These are phyloP conservation scores for Prunella strophiata DNA, from an alignment of 2,797 vertebrate species.

Conservation along the genomic window DNA sequence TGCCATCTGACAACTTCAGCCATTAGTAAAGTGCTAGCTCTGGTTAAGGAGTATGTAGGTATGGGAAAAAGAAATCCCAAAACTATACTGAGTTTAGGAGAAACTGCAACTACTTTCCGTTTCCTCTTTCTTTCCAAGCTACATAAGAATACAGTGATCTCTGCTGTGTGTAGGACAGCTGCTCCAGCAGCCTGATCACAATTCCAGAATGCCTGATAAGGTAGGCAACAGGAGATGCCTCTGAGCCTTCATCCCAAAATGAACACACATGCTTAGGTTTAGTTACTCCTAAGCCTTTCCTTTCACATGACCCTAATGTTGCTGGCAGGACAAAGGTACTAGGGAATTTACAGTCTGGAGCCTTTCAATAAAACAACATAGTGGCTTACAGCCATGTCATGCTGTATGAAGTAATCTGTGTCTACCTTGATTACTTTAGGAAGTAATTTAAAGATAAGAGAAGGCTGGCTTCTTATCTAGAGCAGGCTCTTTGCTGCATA, in stretches of 20 bases:
- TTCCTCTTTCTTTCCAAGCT: not conserved
- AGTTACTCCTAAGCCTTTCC: not conserved
- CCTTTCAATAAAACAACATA: not conserved
- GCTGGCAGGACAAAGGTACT: not conserved
- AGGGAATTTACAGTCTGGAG: not conserved
- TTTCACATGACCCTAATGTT: not conserved
- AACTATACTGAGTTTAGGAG: not conserved
- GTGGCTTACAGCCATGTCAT: not conserved
- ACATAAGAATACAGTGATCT: not conserved
- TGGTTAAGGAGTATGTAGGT: not conserved
- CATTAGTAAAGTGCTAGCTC: not conserved
- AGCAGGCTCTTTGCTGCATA: not conserved
- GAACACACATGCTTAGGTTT: not conserved
- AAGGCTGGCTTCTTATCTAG: not conserved
- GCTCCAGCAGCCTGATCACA: not conserved
- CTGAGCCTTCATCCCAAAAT: not conserved
- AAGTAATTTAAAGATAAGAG: not conserved
- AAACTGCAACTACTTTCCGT: not conserved
- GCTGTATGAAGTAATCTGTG: not conserved
- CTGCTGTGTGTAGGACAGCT: not conserved
- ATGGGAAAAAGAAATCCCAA: not conserved
- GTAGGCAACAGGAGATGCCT: not conserved
- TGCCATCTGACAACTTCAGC: not conserved
- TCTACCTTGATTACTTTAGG: not conserved
- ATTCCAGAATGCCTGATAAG: not conserved